Evolutionary conservation across 2,888 invertebrate species (phyloP), one percentile per base, ranked within the genome.

Genomic region (Hydrotaea diabolus): DNA sequence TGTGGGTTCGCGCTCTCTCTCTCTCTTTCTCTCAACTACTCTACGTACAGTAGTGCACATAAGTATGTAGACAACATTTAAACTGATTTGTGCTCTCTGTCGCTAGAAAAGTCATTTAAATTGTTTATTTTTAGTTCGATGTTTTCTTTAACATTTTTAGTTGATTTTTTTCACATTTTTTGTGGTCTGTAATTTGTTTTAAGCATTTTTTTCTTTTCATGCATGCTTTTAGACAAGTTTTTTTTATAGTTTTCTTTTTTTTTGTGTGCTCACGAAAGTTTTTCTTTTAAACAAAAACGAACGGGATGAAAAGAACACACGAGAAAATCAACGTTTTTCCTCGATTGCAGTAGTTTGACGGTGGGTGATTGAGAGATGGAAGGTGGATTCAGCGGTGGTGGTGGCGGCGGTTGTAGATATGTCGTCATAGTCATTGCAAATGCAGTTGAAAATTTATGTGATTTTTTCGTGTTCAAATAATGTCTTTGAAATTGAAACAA

Each of bases 401-500:
- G n/a, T n/a, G n/a, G 49, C n/a, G 49, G 49, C 49, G n/a, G n/a
- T n/a, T 7, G 57, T 11, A 26, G 31, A n/a, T 19, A 31, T 31
- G 62, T 62, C 62, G 62, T 62, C 62, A 31, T 36, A 17, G 55
- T 57, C 23, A n/a, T 4, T 62, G 31, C 62, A 62, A 62, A 39
- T 39, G 39, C 39, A 39, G 39, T 13, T 39, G 11, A 39, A 39
- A 39, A 62, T 62, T 31, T 31, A 62, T 62, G 31, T 15, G 62
- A 62, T 31, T 59, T 59, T 31, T 15, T 62, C 62, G 62, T 31
- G 62, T 57, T 31, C 59, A 9, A 59, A 23, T 23, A 31, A 31
- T 31, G 31, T 31, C 26, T 31, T 15, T 31, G 15, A 8, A 62
- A 19, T 62, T 62, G 62, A 19, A 62, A 62, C 62, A 62, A 62